A percentile compares a stretch with the other conserved stretches of the same genome.
Evolutionary conservation across 2,888 invertebrate species (phyloP).

Genomic region (Rhamnusium bicolor): DNA sequence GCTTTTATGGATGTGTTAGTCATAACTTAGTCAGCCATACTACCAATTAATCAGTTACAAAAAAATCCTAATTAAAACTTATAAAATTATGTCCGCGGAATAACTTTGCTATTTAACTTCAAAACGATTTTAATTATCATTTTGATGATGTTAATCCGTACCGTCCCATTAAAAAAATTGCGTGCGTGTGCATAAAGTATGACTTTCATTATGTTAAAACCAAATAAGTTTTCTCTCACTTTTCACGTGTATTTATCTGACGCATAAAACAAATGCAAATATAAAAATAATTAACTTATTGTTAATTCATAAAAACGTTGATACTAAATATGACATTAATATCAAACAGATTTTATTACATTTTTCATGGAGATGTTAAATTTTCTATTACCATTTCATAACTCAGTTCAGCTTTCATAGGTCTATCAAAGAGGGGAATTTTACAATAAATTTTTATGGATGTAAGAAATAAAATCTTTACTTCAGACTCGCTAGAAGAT

Average conservation of each 20-base stretch:
- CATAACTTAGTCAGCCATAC: too few relatives aligned
- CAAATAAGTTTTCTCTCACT: neutral
- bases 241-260: neutral
- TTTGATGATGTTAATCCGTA: neutral
- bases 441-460: slow-evolving; percentile 13
- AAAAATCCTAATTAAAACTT: neutral
- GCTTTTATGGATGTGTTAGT: too few relatives aligned
- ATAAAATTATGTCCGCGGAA: neutral
- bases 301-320: neutral
- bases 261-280: neutral
- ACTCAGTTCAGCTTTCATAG: neutral
- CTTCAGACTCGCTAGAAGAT: neutral
- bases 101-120: neutral
- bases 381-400: slow-evolving; percentile 12
- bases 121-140: neutral
- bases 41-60: too few relatives aligned
- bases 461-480: slow-evolving; percentile 7
- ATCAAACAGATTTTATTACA: neutral
- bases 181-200: slow-evolving; percentile 1
- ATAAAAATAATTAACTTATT: too few relatives aligned
- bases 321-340: neutral
- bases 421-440: slow-evolving; percentile 4
- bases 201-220: slow-evolving; percentile 16
- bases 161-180: slow-evolving; percentile 3
- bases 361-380: slow-evolving; percentile 7